Percentiles rank a stretch among this genome's conserved stretches.
phyloP scores from a whole-genome alignment of 2,888 invertebrate genomes.

The Drosophila atroscutellata region DNA sequence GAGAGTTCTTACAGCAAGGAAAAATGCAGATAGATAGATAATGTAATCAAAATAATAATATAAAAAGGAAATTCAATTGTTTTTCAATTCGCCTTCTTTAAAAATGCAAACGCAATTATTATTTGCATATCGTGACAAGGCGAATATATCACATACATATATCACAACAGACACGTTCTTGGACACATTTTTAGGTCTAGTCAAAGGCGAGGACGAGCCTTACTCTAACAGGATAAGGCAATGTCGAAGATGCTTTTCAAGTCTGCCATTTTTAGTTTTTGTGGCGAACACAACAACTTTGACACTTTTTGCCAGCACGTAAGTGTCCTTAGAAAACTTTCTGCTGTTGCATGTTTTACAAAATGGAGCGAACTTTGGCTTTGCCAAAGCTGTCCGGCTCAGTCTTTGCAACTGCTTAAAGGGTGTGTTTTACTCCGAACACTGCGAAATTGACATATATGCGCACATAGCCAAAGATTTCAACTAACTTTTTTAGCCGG shows the following conservation, averaged over 20 bases:
- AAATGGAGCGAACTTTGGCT: slow-evolving; percentile 3
- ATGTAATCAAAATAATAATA: background rate
- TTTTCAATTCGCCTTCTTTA: background rate
- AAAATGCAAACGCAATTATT: slow-evolving; percentile 13
- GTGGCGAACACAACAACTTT: slow-evolving; percentile 26
- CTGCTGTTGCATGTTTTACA: slow-evolving; percentile 16
- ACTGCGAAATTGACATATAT: background rate
- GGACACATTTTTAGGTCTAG: slow-evolving; percentile 52
- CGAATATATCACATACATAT: background rate
- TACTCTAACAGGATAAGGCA: slow-evolving; percentile 15
- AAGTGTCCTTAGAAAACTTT: slow-evolving; percentile 31
- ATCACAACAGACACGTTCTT: slow-evolving; percentile 40
- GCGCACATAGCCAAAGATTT: slow-evolving; percentile 8
- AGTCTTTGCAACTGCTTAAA: slow-evolving; percentile 40
- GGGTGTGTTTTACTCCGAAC: slow-evolving; percentile 8
- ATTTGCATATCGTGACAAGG: slow-evolving; percentile 9
- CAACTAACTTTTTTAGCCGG: slow-evolving; percentile 22
- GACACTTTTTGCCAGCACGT: slow-evolving; percentile 41
- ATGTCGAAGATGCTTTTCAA: slow-evolving; percentile 20
- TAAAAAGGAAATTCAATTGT: background rate
- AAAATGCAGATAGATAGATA: background rate
- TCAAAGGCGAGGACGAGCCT: slow-evolving; percentile 30
- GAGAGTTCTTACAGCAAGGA: background rate
- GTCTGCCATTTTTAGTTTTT: background rate
- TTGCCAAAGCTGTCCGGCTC: slow-evolving; percentile 6